A percentile compares a stretch with the other conserved stretches of the same genome.
These are phyloP conservation scores for Drosophila neotestacea DNA, from an alignment of 2,888 invertebrate species.

Conservation along the genomic window DNA sequence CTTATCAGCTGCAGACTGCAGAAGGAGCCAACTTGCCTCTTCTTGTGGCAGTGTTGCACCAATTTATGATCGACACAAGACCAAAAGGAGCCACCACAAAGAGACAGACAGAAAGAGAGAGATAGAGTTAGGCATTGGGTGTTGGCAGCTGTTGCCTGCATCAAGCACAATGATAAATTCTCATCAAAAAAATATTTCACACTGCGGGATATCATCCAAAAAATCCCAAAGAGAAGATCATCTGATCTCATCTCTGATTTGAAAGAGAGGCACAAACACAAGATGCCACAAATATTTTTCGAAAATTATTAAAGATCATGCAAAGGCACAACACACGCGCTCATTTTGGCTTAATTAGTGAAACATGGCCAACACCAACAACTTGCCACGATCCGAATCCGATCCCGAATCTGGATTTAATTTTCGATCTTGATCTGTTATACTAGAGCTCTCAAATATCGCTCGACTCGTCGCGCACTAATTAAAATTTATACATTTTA, in stretches of 20 bases:
- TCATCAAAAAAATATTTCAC: slow-evolving; percentile 80
- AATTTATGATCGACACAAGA: slow-evolving; percentile 78
- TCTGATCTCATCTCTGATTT: slow-evolving; percentile 47
- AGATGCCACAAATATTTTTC: slow-evolving; percentile 71
- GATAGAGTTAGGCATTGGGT: slow-evolving; percentile 41
- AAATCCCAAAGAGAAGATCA: slow-evolving; percentile 12
- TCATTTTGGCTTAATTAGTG: slow-evolving; percentile 78
- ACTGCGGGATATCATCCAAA: slow-evolving; percentile 74
- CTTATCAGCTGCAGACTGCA: slow-evolving; percentile 68
- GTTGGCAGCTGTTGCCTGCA: slow-evolving; percentile 48
- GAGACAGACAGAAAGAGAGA: neutral
- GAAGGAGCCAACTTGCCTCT: slow-evolving; percentile 31
- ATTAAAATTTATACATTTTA: slow-evolving; percentile 76
- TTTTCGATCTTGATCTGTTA: slow-evolving; percentile 70
- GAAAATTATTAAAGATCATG: slow-evolving; percentile 79
- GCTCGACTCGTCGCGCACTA: slow-evolving; percentile 62
- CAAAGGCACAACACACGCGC: slow-evolving; percentile 70
- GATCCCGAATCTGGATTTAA: slow-evolving; percentile 51
- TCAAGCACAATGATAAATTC: slow-evolving; percentile 75
- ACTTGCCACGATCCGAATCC: slow-evolving; percentile 47
- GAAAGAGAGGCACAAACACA: slow-evolving; percentile 20
- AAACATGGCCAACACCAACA: slow-evolving; percentile 63
- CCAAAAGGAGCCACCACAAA: slow-evolving; percentile 42
- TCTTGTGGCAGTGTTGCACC: slow-evolving; percentile 61
- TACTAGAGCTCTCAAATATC: slow-evolving; percentile 67